Conservation (phyloP, 1,140 invertebrate species). For the Elysia chlorotica region DNA sequence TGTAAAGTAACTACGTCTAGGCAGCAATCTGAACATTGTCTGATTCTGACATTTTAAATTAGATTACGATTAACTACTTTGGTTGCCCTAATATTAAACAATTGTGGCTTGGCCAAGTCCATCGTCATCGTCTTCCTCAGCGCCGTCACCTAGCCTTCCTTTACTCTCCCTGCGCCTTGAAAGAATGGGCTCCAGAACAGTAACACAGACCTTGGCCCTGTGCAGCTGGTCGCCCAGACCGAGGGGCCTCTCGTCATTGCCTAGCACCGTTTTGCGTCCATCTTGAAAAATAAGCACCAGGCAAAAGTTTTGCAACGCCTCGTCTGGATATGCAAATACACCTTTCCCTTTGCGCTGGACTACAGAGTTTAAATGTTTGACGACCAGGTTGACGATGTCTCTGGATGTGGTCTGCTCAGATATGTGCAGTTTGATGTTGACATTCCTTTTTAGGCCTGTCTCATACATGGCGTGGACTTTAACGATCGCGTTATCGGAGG, state of each 20-base stretch:
- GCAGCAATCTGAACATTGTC: too few relatives aligned
- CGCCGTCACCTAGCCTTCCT: too few relatives aligned
- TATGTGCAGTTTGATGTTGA: constrained; percentile 90
- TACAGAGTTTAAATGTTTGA: constrained; percentile 92
- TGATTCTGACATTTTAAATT: too few relatives aligned
- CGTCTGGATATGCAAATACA: constrained; percentile 79
- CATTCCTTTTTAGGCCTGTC: constrained; percentile 87
- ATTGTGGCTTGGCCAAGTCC: constrained; percentile 5
- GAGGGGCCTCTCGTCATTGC: constrained; percentile 90
- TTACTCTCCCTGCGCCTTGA: too few relatives aligned
- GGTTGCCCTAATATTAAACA: neutral
- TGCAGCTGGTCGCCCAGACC: constrained; percentile 66
- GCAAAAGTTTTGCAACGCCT: constrained; percentile 78
- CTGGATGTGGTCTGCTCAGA: constrained; percentile 86
- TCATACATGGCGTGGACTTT: constrained; percentile 93
- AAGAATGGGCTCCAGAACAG: constrained; percentile 6
- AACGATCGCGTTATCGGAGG: constrained; percentile 63
- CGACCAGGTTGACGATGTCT: constrained; percentile 91
- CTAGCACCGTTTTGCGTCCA: constrained; percentile 86
- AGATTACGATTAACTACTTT: too few relatives aligned
- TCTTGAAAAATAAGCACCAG: constrained; percentile 92
- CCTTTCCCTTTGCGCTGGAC: constrained; percentile 83
- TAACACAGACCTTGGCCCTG: constrained; percentile 17
- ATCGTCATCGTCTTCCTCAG: too few relatives aligned
- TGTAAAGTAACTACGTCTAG: too few relatives aligned